These are phyloP conservation scores for Callipepla squamata DNA, from an alignment of 2,113 vertebrate genomes.

Conservation along the genomic window DNA sequence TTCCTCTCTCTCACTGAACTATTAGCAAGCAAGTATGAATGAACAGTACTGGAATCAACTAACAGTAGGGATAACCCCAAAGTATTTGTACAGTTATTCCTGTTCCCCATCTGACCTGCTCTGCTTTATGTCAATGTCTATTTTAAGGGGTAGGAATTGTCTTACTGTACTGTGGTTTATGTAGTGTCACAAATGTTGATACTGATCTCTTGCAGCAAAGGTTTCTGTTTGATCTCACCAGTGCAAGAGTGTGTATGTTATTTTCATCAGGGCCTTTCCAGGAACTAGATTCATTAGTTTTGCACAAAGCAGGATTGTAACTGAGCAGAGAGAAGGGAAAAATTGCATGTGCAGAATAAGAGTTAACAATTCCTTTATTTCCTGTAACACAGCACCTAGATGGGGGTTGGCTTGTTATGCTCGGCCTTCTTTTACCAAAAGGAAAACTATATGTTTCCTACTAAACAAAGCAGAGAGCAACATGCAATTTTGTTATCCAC, in stretches of 20 bases:
- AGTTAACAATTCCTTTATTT: constrained; percentile 9
- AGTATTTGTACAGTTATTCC: constrained; percentile 16
- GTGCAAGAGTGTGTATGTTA: not conserved
- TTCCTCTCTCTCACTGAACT: not conserved
- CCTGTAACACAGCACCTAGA: not conserved
- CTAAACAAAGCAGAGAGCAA: not conserved
- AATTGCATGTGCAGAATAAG: not conserved
- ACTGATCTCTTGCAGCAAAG: constrained; percentile 8
- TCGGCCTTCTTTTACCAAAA: not conserved
- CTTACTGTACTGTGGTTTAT: constrained; percentile 47
- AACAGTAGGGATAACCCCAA: not conserved
- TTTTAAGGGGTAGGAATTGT: constrained; percentile 12
- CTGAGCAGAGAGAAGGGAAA: not conserved
- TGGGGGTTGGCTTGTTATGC: not conserved
- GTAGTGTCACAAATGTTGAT: constrained; percentile 44
- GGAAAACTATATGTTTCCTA: not conserved
- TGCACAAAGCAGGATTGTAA: constrained; percentile 48
- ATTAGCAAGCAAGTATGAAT: not conserved
- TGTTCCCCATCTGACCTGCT: constrained; percentile 54
- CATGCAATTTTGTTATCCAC: not conserved
- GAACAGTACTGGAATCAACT: not conserved
- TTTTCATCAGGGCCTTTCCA: constrained; percentile 42
- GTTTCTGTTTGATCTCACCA: constrained; percentile 50
- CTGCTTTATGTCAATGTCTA: constrained; percentile 51
- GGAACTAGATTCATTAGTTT: constrained; percentile 27